Evolutionary conservation across 2,797 vertebrate species (phyloP).

Genomic region (Malacoctenus gilli): DNA sequence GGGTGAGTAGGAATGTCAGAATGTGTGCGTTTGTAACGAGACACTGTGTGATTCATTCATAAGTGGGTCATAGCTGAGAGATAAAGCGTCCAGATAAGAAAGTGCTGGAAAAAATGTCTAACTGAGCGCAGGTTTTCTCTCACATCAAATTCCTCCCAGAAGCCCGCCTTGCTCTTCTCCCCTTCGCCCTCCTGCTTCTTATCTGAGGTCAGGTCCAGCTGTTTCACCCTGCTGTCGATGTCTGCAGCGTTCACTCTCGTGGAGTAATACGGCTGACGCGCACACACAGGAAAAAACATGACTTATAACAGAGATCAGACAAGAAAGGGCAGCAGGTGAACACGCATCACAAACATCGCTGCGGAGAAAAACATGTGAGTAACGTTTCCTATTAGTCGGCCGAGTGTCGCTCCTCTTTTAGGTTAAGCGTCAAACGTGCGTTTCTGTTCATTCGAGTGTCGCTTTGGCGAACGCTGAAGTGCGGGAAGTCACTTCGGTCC

Average conservation of each 20-base stretch:
- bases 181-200: slow-evolving; percentile 65
- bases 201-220: slow-evolving; percentile 85
- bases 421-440: not conserved
- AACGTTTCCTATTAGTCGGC: slow-evolving; percentile 44
- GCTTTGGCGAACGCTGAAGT: no score
- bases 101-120: not conserved
- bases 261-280: slow-evolving; percentile 89
- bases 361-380: slow-evolving; percentile 32
- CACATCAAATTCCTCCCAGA: slow-evolving; percentile 99
- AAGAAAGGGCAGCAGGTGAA: slow-evolving; percentile 4
- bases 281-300: not conserved
- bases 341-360: not conserved
- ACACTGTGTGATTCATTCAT: not conserved
- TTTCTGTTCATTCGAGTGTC: no score
- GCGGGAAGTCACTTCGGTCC: no score
- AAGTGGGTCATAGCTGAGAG: not conserved
- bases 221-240: slow-evolving; percentile 91
- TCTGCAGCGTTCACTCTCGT: slow-evolving; percentile 93
- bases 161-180: slow-evolving; percentile 90
- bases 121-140: slow-evolving; percentile 31
- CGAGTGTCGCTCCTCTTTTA: not conserved
- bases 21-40: slow-evolving; percentile 7
- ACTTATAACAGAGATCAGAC: slow-evolving; percentile 29
- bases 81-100: not conserved
- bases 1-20: no score